These are phyloP conservation scores for Cinclus cinclus DNA, from an alignment of 2,113 vertebrate species.

Conservation along the genomic window DNA sequence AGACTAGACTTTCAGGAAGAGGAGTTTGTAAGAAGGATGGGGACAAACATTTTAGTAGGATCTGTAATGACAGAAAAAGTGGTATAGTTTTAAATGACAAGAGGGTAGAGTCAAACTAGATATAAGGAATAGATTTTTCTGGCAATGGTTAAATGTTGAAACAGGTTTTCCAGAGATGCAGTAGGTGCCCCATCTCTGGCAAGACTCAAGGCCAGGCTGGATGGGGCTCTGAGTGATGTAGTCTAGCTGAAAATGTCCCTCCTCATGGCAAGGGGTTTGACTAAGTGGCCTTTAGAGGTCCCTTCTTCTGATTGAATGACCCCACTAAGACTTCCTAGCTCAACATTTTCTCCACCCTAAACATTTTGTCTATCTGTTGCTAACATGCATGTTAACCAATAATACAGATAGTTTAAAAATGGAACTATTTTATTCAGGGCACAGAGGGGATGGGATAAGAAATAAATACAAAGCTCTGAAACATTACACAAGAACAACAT, in stretches of 20 bases:
- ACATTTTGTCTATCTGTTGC: background rate
- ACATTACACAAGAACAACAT: background rate
- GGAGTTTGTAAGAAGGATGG: background rate
- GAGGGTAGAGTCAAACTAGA: background rate
- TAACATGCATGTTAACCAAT: background rate
- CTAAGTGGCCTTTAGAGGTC: background rate
- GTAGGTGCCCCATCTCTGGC: background rate
- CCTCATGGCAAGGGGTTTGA: background rate
- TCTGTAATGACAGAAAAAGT: accelerated
- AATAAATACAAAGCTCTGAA: background rate
- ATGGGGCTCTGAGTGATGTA: background rate
- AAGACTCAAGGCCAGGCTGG: background rate
- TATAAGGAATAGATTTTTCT: background rate
- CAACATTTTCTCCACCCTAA: background rate
- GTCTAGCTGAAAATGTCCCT: background rate
- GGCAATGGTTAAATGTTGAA: background rate
- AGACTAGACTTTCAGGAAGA: background rate
- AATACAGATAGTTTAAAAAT: background rate
- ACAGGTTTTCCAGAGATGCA: background rate
- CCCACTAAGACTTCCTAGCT: background rate
- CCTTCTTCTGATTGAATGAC: background rate
- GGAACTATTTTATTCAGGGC: background rate
- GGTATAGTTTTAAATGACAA: background rate
- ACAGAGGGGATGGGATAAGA: background rate
- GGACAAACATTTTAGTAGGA: background rate